Evolutionary conservation across 2,113 vertebrate genomes (phyloP), one percentile per base, ranked within the genome.

Genomic region (Phalacrocorax carbo): DNA sequence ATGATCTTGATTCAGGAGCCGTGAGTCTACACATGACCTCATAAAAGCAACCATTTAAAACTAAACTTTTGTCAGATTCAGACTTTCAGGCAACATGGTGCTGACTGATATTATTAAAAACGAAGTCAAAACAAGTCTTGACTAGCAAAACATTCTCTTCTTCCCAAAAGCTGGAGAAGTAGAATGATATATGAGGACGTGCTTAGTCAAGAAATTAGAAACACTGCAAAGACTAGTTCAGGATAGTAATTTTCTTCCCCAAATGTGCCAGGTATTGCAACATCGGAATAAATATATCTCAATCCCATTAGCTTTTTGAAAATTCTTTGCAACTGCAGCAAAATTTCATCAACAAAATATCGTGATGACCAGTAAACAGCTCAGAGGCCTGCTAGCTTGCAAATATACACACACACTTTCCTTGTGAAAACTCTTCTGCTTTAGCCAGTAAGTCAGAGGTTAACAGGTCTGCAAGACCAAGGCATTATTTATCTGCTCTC

Each of bases 41-140:
- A 93, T 96, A 97, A 92, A 96, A 86, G 88, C 70, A 90, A 61
- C 79, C 48, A 76, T 92, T 95, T 92, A 86, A 73, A 93, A 90
- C 88, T 82, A 90, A 94, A 94, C 95, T 96, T 97, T 86, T 94
- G 88, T 96, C 72, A 83, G 88, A 95, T 95, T 96, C 94, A 97
- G 95, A 96, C 94, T 97, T 93, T 93, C 93, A 95, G 95, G 95
- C 96, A 97, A 92, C 94, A 79, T 32, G 52, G 92, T 92, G 86
- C 92, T 96, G 92, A 90, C 82, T 94, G 90, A 94, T 93, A 90
- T 79, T 95, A 97, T 80, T 95, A 95, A 96, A 96, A 92, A 87
- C 77, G 70, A 86, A 96, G 92, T 88, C 88, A 86, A 96, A 95
- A 91, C 95, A 97, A 96, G 97, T 88, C 72, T 42, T 32, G 68